These are phyloP conservation scores for Peromyscus maniculatus DNA, from an alignment of 2,113 vertebrate species.

Conservation along the genomic window DNA sequence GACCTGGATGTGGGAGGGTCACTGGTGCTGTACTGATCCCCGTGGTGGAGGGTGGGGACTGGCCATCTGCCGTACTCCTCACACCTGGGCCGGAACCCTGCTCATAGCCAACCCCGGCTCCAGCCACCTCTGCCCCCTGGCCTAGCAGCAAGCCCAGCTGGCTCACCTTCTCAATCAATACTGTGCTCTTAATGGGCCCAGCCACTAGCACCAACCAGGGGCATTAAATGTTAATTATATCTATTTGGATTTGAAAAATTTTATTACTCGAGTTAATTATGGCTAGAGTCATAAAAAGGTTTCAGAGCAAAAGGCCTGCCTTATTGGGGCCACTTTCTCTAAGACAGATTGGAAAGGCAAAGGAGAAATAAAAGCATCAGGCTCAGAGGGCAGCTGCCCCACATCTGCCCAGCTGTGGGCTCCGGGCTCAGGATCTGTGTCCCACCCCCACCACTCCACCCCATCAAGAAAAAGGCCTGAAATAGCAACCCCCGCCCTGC, in stretches of 20 bases:
- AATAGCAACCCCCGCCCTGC: not conserved
- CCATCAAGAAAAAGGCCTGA: not conserved
- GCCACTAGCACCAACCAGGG: constrained; percentile 87
- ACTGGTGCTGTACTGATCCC: not conserved
- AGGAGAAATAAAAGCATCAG: constrained; percentile 79
- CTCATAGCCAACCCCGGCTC: constrained; percentile 59
- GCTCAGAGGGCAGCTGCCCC: constrained; percentile 42
- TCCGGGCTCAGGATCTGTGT: not conserved
- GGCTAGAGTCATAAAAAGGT: constrained; percentile 87
- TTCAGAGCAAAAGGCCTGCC: constrained; percentile 85
- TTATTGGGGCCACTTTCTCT: constrained; percentile 82
- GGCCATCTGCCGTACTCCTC: constrained; percentile 41
- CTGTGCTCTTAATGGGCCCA: constrained; percentile 85
- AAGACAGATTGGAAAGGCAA: constrained; percentile 83
- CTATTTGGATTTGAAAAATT: constrained; percentile 88
- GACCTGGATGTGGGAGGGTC: not conserved
- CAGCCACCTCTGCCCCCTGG: constrained; percentile 73
- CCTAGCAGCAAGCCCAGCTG: constrained; percentile 83
- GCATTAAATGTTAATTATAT: constrained; percentile 89
- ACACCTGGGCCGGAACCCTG: not conserved
- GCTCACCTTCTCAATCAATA: constrained; percentile 85
- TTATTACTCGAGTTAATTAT: constrained; percentile 89
- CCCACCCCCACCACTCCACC: accelerated
- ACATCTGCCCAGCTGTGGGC: not conserved
- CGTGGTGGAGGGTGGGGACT: not conserved